Conservation (phyloP, 2,113 vertebrate species). For the Oceanites oceanicus region DNA sequence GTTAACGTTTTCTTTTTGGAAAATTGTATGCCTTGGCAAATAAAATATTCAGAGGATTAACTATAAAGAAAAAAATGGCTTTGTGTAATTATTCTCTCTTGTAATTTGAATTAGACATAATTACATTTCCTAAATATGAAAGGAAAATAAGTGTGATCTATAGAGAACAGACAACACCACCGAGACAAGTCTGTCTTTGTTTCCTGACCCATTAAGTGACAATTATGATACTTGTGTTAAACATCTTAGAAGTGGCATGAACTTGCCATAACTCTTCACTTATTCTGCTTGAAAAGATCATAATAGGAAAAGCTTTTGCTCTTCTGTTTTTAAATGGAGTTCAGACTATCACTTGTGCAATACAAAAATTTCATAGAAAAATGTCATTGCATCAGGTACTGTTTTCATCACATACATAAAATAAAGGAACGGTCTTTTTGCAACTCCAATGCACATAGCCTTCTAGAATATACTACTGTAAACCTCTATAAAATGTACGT, state of each 20-base stretch:
- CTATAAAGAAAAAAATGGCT: slow-evolving; percentile 27
- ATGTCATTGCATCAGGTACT: not conserved
- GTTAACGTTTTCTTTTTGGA: slow-evolving; percentile 41
- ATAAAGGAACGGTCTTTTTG: not conserved
- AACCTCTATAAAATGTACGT: not conserved
- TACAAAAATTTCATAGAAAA: slow-evolving; percentile 8
- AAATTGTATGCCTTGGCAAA: slow-evolving; percentile 42
- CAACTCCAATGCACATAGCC: not conserved
- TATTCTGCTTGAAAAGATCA: slow-evolving; percentile 64
- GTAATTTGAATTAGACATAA: slow-evolving; percentile 68
- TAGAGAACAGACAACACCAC: slow-evolving; percentile 48
- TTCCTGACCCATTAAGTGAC: slow-evolving; percentile 72
- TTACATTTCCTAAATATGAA: slow-evolving; percentile 72
- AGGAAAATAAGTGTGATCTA: slow-evolving; percentile 72
- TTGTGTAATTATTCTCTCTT: slow-evolving; percentile 45
- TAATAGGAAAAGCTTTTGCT: slow-evolving; percentile 18
- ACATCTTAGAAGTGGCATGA: slow-evolving; percentile 67
- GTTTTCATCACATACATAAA: not conserved
- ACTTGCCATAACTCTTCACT: slow-evolving; percentile 59
- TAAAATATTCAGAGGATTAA: slow-evolving; percentile 55
- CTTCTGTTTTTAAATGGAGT: slow-evolving; percentile 4
- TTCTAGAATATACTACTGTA: not conserved
- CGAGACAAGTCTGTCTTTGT: slow-evolving; percentile 70
- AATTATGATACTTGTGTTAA: slow-evolving; percentile 73
- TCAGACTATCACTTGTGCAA: not conserved